Percentiles rank a stretch among this genome's conserved stretches.
Evolutionary conservation across 2,888 invertebrate species (phyloP).

Genomic region (Aphidius colemani): DNA sequence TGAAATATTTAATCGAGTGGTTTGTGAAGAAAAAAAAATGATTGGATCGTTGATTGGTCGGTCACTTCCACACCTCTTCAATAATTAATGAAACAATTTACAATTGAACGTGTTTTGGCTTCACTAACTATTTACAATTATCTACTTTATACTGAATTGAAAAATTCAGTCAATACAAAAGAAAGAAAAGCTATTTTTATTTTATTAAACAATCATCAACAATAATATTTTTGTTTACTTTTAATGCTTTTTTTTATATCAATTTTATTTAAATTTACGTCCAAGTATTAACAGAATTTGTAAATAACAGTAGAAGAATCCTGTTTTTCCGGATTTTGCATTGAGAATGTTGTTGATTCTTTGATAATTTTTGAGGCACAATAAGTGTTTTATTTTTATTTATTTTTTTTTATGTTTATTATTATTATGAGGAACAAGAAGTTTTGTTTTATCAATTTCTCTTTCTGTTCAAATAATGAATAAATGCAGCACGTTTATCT

Average conservation of each 20-base stretch:
- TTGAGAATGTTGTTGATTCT: background rate
- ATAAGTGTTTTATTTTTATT: no score
- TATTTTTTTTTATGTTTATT: no score
- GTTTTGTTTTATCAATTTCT: background rate
- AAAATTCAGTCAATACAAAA: background rate
- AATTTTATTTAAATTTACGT: background rate
- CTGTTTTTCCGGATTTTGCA: conserved; percentile 35
- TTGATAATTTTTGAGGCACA: conserved; percentile 30
- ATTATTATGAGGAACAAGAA: no score
- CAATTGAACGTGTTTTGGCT: conserved; percentile 28
- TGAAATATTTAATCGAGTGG: conserved; percentile 44
- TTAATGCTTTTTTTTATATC: background rate
- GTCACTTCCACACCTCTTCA: conserved; percentile 55
- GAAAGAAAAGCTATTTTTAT: background rate
- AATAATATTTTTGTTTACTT: background rate
- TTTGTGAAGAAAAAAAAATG: conserved; percentile 41
- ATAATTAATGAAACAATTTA: conserved; percentile 47
- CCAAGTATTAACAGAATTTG: background rate
- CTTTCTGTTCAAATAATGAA: background rate
- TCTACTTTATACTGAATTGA: background rate
- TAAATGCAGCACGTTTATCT: no score
- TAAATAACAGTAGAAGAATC: conserved; percentile 30
- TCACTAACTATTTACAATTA: conserved; percentile 26
- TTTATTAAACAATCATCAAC: background rate
- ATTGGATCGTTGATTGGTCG: conserved; percentile 55